Percentiles rank a stretch among this genome's conserved stretches.
These are phyloP conservation scores for Melanaphis sacchari DNA, from an alignment of 1,140 invertebrate species.

Conservation along the genomic window DNA sequence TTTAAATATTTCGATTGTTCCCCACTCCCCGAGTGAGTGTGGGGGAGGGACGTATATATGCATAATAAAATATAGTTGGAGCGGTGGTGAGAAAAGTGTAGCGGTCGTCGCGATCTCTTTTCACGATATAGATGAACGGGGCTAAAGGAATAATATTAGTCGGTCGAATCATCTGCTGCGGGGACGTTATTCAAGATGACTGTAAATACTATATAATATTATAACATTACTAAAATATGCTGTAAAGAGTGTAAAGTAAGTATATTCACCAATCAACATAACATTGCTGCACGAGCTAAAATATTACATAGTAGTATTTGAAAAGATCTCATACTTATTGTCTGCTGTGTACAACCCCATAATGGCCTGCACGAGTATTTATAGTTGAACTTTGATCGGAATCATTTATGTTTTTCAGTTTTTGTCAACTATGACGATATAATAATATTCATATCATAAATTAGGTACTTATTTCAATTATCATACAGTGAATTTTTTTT, in stretches of 20 bases:
- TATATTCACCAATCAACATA: neutral
- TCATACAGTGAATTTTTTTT: neutral
- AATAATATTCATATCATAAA: too few species aligned
- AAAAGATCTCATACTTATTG: neutral
- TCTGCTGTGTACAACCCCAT: too few species aligned
- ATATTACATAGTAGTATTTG: neutral
- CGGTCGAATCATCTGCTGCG: neutral
- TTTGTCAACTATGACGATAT: neutral
- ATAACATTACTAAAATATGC: neutral
- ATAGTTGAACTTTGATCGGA: neutral
- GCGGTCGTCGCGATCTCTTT: neutral
- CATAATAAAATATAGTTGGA: neutral
- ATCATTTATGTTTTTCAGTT: neutral
- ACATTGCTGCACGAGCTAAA: neutral
- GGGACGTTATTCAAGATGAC: neutral
- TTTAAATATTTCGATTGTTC: slow-evolving; percentile 31
- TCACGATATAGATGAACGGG: neutral
- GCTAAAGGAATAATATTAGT: neutral
- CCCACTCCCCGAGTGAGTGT: neutral
- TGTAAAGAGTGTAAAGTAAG: neutral
- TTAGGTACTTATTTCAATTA: neutral
- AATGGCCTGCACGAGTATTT: too few species aligned
- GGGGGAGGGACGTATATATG: neutral
- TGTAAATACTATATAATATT: neutral
- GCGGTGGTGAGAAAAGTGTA: neutral